These are phyloP conservation scores for Patella caerulea DNA, from an alignment of 2,888 invertebrate species.

Conservation along the genomic window DNA sequence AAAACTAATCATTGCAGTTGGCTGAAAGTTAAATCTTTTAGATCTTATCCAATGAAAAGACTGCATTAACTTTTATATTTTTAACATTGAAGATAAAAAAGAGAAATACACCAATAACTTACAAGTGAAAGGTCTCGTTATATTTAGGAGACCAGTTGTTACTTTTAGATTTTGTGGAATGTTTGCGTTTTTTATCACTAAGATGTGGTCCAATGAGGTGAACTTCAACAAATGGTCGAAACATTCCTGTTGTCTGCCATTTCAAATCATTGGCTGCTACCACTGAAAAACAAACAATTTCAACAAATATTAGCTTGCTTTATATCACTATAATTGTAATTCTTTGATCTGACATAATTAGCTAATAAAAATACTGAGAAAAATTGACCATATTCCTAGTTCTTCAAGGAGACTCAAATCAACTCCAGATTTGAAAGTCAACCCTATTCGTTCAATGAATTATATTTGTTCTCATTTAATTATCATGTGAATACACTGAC, in stretches of 20 bases:
- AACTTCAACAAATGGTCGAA: conserved; percentile 98
- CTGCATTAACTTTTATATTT: too few species aligned
- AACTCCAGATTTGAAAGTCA: too few species aligned
- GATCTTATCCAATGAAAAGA: too few species aligned
- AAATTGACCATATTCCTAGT: too few species aligned
- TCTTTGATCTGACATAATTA: background rate
- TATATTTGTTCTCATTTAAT: too few species aligned
- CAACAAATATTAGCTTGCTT: background rate
- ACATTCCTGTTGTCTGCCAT: conserved; percentile 97
- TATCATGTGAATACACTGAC: conserved; percentile 74
- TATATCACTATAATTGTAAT: background rate
- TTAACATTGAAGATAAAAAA: too few species aligned
- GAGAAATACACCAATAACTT: conserved; percentile 74
- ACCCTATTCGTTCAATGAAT: too few species aligned
- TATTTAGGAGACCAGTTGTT: conserved; percentile 99
- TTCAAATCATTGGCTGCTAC: conserved; percentile 98
- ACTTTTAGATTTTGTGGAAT: conserved; percentile 97
- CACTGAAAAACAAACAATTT: conserved; percentile 78
- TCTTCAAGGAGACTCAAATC: too few species aligned
- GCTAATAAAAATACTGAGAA: background rate
- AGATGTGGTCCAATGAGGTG: conserved; percentile 98
- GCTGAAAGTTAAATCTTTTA: too few species aligned
- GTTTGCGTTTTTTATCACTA: conserved; percentile 96
- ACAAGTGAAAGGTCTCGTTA: conserved; percentile 99
- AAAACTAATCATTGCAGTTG: too few species aligned